Percentiles rank a stretch among this genome's conserved stretches.
phyloP scores from a whole-genome alignment of 1,140 invertebrate species.

The Atta colombica region DNA sequence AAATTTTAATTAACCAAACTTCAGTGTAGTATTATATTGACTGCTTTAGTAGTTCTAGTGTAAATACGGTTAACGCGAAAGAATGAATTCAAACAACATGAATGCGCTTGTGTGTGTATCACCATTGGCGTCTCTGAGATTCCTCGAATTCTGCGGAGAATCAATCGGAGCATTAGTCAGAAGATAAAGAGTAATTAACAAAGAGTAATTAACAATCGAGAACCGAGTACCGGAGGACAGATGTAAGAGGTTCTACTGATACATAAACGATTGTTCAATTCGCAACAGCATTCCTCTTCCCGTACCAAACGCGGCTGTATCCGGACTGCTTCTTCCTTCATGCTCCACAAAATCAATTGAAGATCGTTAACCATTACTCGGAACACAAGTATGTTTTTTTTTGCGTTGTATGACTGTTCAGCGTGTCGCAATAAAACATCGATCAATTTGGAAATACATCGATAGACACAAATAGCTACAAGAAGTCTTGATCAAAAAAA shows the following conservation, averaged over 20 bases:
- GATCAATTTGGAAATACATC: neutral
- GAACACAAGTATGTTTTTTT: slow-evolving; percentile 61
- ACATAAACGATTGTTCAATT: slow-evolving; percentile 69
- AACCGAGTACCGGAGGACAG: neutral
- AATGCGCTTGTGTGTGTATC: neutral
- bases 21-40: neutral
- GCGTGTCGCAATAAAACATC: neutral
- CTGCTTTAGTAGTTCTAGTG: neutral
- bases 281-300: slow-evolving; percentile 67
- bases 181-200: neutral
- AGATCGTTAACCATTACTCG: slow-evolving; percentile 64
- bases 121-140: neutral
- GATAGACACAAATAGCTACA: neutral
- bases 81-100: neutral
- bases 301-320: slow-evolving; percentile 60
- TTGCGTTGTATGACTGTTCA: neutral
- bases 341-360: slow-evolving; percentile 78
- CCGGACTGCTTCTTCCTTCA: slow-evolving; percentile 61
- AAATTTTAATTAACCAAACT: no score
- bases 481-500: neutral
- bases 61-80: neutral
- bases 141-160: neutral
- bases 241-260: slow-evolving; percentile 5
- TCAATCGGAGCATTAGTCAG: neutral
- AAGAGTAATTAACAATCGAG: slow-evolving; percentile 1